Conservation (phyloP, 1,140 invertebrate species). For the Sitobion miscanthi region DNA sequence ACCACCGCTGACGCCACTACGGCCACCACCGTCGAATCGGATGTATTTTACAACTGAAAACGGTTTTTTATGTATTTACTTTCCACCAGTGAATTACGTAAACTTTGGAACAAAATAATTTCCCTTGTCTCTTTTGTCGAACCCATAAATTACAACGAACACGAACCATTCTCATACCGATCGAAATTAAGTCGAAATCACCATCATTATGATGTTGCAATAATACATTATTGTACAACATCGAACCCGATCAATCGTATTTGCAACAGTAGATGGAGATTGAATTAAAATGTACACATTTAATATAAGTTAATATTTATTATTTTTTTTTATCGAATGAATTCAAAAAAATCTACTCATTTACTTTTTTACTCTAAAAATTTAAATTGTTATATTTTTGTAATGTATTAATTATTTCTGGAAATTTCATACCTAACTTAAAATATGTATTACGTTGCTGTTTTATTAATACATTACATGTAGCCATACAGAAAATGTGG, state of each 20-base stretch:
- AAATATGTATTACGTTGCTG: too few relatives aligned
- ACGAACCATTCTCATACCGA: not conserved
- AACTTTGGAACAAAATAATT: conserved; percentile 5
- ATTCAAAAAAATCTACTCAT: too few relatives aligned
- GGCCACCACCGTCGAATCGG: not conserved
- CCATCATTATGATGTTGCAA: not conserved
- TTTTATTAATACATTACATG: too few relatives aligned
- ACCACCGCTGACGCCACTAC: not conserved
- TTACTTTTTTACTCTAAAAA: too few relatives aligned
- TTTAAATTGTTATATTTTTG: too few relatives aligned
- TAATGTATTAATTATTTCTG: too few relatives aligned
- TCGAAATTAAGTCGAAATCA: not conserved
- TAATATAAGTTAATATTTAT: too few relatives aligned
- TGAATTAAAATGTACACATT: too few relatives aligned
- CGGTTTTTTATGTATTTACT: not conserved
- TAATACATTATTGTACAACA: not conserved
- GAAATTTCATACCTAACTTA: too few relatives aligned
- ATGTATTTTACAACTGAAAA: not conserved
- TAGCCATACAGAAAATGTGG: not conserved
- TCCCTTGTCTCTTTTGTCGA: not conserved
- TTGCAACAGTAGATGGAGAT: not conserved
- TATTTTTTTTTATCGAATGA: too few relatives aligned
- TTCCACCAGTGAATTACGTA: not conserved
- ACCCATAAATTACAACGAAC: not conserved
- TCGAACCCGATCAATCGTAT: not conserved